Conservation (phyloP, 2,113 vertebrate species). For the Nothobranchius kuhntae region DNA sequence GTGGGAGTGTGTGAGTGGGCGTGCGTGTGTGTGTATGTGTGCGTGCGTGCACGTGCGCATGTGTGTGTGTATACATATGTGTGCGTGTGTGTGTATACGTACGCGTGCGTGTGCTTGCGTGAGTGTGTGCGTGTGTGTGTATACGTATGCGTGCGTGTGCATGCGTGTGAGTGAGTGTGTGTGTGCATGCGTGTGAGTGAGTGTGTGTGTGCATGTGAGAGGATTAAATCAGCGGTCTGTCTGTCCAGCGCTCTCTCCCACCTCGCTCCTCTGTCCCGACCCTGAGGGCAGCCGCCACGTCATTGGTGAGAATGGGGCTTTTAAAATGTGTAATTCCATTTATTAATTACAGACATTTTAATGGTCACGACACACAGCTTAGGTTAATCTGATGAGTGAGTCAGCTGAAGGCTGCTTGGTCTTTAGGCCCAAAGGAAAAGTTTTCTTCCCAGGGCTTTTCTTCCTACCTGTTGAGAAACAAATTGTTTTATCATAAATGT, state of each 20-base stretch:
- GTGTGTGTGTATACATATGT: too few species aligned
- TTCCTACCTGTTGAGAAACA: background rate
- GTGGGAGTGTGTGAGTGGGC: too few species aligned
- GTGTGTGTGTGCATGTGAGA: background rate
- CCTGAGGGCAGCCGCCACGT: slow-evolving; percentile 40
- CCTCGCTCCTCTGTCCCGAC: slow-evolving; percentile 61
- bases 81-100: too few species aligned
- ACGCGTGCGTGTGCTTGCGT: too few species aligned
- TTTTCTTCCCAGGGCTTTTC: background rate
- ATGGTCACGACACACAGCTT: background rate
- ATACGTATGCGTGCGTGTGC: too few species aligned
- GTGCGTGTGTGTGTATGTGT: too few species aligned
- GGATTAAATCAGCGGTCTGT: background rate
- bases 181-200: background rate
- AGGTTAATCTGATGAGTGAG: background rate
- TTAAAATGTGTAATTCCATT: background rate
- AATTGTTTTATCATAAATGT: background rate
- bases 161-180: too few species aligned
- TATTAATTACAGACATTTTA: background rate
- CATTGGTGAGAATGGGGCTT: slow-evolving; percentile 52
- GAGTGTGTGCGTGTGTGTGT: too few species aligned
- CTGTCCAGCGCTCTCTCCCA: slow-evolving; percentile 33
- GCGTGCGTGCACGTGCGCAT: too few species aligned
- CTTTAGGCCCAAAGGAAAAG: background rate
- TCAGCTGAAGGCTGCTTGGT: background rate